Conservation (phyloP, 2,797 vertebrate genomes). For the Loriculus beryllinus region DNA sequence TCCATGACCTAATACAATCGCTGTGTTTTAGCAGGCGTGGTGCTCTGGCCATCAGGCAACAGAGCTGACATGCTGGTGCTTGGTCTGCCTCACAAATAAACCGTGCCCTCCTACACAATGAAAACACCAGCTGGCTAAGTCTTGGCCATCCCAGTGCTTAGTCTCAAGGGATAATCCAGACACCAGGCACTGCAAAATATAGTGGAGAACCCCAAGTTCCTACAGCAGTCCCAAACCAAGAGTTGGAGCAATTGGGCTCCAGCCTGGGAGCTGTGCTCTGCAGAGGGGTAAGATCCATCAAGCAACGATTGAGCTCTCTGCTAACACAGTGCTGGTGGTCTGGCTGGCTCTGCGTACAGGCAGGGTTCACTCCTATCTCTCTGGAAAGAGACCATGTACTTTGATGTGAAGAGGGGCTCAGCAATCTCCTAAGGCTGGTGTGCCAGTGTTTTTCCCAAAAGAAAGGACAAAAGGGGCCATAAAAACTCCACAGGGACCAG, state of each 20-base stretch:
- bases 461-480: not conserved
- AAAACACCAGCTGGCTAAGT: conserved; percentile 34
- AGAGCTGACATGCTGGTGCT: conserved; percentile 10
- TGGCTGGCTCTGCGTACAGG: not conserved
- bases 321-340: not conserved
- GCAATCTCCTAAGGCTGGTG: not conserved
- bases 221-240: not conserved
- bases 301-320: not conserved
- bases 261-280: rapidly evolving
- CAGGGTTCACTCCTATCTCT: not conserved
- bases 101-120: not conserved
- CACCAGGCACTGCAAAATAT: not conserved
- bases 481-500: not conserved
- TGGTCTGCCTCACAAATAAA: not conserved
- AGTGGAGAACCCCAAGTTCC: not conserved
- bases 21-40: not conserved
- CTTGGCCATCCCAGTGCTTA: not conserved
- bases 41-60: not conserved
- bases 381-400: not conserved
- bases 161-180: not conserved
- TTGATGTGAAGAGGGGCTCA: not conserved
- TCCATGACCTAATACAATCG: not conserved
- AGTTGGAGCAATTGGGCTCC: not conserved
- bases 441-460: not conserved
- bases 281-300: not conserved